These are phyloP conservation scores for Gymnocypris eckloni DNA, from an alignment of 2,797 vertebrate species.

Conservation along the genomic window DNA sequence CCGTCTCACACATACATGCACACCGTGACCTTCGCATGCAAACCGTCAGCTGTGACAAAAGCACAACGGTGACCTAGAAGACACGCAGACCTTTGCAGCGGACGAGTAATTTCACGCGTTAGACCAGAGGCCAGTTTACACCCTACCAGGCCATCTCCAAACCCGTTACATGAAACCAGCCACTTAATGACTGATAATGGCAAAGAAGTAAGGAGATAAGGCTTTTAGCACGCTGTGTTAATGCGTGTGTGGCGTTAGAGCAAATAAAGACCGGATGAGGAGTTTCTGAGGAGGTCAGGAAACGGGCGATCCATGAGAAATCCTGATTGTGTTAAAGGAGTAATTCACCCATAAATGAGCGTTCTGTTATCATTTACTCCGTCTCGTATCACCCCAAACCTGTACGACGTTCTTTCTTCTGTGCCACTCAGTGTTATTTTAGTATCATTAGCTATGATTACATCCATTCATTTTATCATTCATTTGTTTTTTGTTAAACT, in stretches of 20 bases:
- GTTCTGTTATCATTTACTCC: neutral
- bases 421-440: neutral
- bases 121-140: slow-evolving; percentile 70
- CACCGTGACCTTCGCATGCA: neutral
- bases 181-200: slow-evolving; percentile 80
- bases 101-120: slow-evolving; percentile 67
- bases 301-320: slow-evolving; percentile 22
- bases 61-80: slow-evolving; percentile 50
- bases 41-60: neutral
- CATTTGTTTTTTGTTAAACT: neutral
- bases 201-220: slow-evolving; percentile 71
- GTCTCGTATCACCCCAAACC: neutral
- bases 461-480: neutral
- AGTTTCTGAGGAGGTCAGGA: slow-evolving; percentile 40
- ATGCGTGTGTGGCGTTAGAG: slow-evolving; percentile 13
- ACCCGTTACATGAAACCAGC: slow-evolving; percentile 79
- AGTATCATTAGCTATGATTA: neutral
- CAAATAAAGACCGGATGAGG: neutral
- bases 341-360: slow-evolving; percentile 6
- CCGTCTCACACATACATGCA: neutral
- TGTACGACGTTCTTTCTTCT: neutral
- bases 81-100: slow-evolving; percentile 62
- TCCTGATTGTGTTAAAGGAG: neutral
- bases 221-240: slow-evolving; percentile 43
- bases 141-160: slow-evolving; percentile 71